Evolutionary conservation across 1,140 invertebrate species (phyloP).

Genomic region (Temnothorax longispinosus): DNA sequence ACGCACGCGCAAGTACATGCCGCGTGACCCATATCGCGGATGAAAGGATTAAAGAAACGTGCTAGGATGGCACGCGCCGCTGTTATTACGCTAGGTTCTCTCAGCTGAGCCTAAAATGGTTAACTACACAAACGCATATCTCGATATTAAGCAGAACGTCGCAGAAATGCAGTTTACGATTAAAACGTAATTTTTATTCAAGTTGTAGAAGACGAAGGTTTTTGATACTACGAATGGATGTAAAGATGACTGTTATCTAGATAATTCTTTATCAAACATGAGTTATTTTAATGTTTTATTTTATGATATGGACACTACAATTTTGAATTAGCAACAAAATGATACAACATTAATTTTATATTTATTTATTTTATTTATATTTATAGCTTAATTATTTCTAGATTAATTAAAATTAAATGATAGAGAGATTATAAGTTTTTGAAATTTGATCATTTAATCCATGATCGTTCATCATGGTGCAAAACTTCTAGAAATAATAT

Average conservation of each 20-base stretch:
- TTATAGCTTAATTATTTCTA: background rate
- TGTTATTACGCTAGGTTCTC: constrained; percentile 17
- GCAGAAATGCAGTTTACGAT: background rate
- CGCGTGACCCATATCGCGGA: constrained; percentile 31
- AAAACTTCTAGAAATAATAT: background rate
- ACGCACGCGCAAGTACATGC: background rate
- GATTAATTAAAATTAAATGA: background rate
- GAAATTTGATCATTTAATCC: background rate
- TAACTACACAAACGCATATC: constrained; percentile 22
- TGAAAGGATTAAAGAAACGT: constrained; percentile 63
- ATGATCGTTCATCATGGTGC: background rate
- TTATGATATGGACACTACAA: background rate
- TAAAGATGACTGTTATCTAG: background rate
- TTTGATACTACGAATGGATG: background rate
- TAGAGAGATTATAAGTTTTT: background rate
- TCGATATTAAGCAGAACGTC: constrained; percentile 21
- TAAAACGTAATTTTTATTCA: constrained; percentile 26
- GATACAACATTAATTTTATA: background rate
- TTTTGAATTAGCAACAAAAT: background rate
- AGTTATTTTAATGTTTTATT: background rate
- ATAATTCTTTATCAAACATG: too few species aligned
- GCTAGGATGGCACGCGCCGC: constrained; percentile 17
- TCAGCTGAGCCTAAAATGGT: background rate
- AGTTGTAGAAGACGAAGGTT: background rate
- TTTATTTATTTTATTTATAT: background rate